Evolutionary conservation across 2,888 invertebrate species (phyloP), one percentile per base, ranked within the genome.

Genomic region (Tipula lateralis): DNA sequence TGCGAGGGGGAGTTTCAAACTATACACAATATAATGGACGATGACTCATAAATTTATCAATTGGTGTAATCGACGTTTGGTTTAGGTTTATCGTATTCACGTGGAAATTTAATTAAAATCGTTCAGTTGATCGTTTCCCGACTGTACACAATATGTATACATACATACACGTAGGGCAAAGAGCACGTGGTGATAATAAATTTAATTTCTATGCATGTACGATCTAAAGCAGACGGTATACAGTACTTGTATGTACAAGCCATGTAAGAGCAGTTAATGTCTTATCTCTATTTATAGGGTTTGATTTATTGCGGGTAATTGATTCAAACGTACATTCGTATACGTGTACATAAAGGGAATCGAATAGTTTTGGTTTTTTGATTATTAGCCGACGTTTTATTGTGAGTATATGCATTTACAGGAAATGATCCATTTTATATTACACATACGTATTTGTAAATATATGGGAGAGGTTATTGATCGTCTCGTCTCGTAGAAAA

Each of bases 251-350:
- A n/a, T n/a, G n/a, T n/a, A 66, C 24, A 66, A 24, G 66, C 66
- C 66, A 66, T 44, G 44, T 44, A 44, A 66, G 9, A 24, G 4
- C 66, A 66, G 66, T 24, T 24, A 66, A 66, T 66, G 66, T 24
- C 66, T 66, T 66, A 66, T 66, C 66, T 66, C 66, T 66, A 66
- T 66, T 66, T 66, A 66, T 66, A 66, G 66, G 66, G 66, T 66
- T 66, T 66, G 66, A 66, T 66, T 66, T 66, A 66, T 66, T 66
- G n/a, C n/a, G 24, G 66, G 24, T 66, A 66, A 66, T 66, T 66
- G 66, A 66, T 66, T 24, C 66, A 66, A 19, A 66, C 66, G 9
- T 66, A 66, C 24, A 7, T 24, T 9, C 24, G 24, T 24, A 66
- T 66, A 19, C 13, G 36, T 39, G n/a, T 39, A 50, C 0, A 50